Base-by-base conservation (phyloP, 2,888 invertebrate species). In the Dilophus febrilis region DNA sequence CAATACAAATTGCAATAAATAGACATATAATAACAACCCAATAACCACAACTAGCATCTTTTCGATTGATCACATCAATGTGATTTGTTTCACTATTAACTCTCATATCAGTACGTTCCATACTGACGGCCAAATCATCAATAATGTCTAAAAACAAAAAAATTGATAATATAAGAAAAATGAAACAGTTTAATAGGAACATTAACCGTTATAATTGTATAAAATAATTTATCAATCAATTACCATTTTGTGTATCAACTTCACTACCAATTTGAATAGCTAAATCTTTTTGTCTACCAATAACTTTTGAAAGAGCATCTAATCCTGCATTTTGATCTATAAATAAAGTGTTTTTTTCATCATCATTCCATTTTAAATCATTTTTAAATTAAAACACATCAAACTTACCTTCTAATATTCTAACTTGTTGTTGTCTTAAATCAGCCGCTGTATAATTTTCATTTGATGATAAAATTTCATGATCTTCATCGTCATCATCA, bases 221-320 rank as follows among this genome's bases (percentile, higher is more conserved):
- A 18, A n/a, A 11, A 38, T 19, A 40, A 14, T 40, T 32, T 33
- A 29, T n/a, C n/a, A n/a, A n/a, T n/a, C n/a, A 48, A 55, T 54
- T 58, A 82, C 82, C 82, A 66, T 83, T 81, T 51, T 86, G 85
- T 46, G 71, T 61, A 50, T 78, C 77, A 1, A 85, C 81, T 64
- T 86, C 86, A 50, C 67, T 68, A 11, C 75, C 74, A 48, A 87
- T 77, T 36, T 74, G 76, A 35, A 73, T 61, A 7, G 84, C 84
- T 51, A 86, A 72, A 49, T 75, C 66, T 51, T 81, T 83, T 53
- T 86, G 86, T 6, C 83, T 64, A 0, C 74, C 69, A 42, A 86
- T 76, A 5, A 82, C 77, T 54, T 76, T 70, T 1, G 80, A 75
- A 35, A 86, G 61, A 39, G 70, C 73, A 43, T 85, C 83, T 22